Conservation (phyloP, 2,113 vertebrate genomes). For the Chitala chitala region DNA sequence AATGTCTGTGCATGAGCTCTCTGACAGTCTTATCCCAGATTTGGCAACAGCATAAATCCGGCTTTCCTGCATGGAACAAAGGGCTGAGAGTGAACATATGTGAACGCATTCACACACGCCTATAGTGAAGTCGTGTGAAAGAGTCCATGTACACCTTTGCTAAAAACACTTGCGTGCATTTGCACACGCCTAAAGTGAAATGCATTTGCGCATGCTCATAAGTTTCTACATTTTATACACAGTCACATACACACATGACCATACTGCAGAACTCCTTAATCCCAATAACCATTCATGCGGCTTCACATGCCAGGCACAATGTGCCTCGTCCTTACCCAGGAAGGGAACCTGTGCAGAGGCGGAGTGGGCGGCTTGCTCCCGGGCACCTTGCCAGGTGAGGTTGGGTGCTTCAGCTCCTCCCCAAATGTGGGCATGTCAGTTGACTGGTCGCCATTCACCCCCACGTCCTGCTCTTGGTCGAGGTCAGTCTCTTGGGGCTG, state of each 20-base stretch:
- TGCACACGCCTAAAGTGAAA: background rate
- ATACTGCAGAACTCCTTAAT: background rate
- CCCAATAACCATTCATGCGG: no score
- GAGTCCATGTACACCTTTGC: no score
- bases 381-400: constrained; percentile 45
- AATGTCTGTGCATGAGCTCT: constrained; percentile 71
- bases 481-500: constrained; percentile 82
- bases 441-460: constrained; percentile 50
- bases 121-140: no score
- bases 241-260: no score
- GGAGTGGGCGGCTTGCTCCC: constrained; percentile 84
- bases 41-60: constrained; percentile 96
- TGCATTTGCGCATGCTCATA: no score
- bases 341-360: constrained; percentile 90
- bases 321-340: constrained; percentile 74
- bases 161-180: background rate
- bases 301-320: no score
- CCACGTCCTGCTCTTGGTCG: constrained; percentile 60
- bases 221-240: background rate
- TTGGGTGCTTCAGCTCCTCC: constrained; percentile 42
- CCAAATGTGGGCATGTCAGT: constrained; percentile 44
- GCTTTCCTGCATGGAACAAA: constrained; percentile 72
- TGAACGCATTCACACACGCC: background rate
- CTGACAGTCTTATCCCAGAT: constrained; percentile 90
- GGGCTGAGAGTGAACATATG: background rate